Percentiles rank a stretch among this genome's conserved stretches.
phyloP scores from a whole-genome alignment of 2,888 invertebrate genomes.

The Ophioninae sp. region DNA sequence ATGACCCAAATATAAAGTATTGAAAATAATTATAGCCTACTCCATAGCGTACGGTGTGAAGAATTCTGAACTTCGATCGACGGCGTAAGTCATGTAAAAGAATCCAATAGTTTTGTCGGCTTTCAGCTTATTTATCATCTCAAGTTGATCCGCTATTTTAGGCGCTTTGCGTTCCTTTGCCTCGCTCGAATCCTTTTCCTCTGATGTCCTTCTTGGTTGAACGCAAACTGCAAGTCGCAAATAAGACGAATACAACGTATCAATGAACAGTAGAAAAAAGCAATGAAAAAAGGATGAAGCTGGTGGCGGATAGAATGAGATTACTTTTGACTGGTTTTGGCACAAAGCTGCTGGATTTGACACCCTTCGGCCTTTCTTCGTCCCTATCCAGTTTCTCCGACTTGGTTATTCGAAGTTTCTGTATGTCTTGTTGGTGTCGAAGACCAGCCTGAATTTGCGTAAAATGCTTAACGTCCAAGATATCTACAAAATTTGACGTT shows the following conservation, averaged over 20 bases:
- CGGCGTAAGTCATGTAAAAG: conserved; percentile 89
- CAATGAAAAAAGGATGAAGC: background rate
- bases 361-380: conserved; percentile 11
- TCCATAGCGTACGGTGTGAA: conserved; percentile 89
- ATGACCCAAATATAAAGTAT: too few species aligned
- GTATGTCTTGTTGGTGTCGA: conserved; percentile 81
- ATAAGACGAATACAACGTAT: background rate
- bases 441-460: conserved; percentile 82
- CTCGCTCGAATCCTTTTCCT: background rate
- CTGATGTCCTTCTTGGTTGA: conserved; percentile 29
- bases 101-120: conserved; percentile 84
- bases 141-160: conserved; percentile 77
- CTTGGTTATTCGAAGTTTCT: conserved; percentile 77
- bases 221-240: conserved; percentile 43
- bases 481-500: background rate
- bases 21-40: conserved; percentile 80
- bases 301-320: background rate
- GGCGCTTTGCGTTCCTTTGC: conserved; percentile 24
- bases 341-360: conserved; percentile 11
- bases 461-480: background rate
- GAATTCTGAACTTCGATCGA: conserved; percentile 87
- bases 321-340: conserved; percentile 61
- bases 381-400: conserved; percentile 52
- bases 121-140: conserved; percentile 82
- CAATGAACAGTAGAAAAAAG: background rate